Percentiles rank a stretch among this genome's conserved stretches.
Evolutionary conservation across 2,797 vertebrate genomes (phyloP).

Genomic region (Chrosomus eos): DNA sequence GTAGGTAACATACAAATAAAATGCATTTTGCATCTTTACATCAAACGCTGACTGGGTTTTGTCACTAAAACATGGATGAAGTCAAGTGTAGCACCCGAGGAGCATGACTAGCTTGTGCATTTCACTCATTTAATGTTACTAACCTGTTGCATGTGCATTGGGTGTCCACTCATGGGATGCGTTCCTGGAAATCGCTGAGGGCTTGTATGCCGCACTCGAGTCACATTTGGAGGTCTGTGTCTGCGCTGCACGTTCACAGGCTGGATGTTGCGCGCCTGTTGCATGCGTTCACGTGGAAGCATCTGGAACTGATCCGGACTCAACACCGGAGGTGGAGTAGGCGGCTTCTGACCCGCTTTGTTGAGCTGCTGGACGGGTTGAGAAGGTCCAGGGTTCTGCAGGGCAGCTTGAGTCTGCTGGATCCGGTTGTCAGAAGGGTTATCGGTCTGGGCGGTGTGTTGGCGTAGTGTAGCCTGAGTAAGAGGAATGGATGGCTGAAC

Average conservation of each 20-base stretch:
- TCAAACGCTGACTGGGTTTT: neutral
- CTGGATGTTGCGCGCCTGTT: constrained; percentile 60
- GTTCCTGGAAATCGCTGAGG: constrained; percentile 62
- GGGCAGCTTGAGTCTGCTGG: constrained; percentile 72
- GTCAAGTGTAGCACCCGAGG: too few relatives aligned
- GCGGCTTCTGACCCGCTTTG: constrained; percentile 52
- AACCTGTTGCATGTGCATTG: constrained; percentile 69
- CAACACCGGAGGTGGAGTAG: constrained; percentile 74
- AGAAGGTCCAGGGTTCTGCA: constrained; percentile 60
- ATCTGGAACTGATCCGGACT: constrained; percentile 69
- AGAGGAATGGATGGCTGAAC: constrained; percentile 56
- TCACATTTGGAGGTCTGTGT: constrained; percentile 54
- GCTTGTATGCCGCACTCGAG: constrained; percentile 28
- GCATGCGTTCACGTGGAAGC: constrained; percentile 67
- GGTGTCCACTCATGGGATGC: constrained; percentile 56
- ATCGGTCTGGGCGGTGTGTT: constrained; percentile 66
- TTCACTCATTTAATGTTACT: constrained; percentile 48
- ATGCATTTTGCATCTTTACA: neutral
- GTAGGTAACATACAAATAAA: neutral
- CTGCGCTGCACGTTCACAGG: constrained; percentile 58
- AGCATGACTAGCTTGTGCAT: neutral
- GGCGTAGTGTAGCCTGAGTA: constrained; percentile 69
- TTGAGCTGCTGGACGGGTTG: constrained; percentile 10
- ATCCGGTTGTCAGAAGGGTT: constrained; percentile 64
- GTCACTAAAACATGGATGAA: neutral